Conservation (phyloP, 2,113 vertebrate genomes). For the Antigone vipio region DNA sequence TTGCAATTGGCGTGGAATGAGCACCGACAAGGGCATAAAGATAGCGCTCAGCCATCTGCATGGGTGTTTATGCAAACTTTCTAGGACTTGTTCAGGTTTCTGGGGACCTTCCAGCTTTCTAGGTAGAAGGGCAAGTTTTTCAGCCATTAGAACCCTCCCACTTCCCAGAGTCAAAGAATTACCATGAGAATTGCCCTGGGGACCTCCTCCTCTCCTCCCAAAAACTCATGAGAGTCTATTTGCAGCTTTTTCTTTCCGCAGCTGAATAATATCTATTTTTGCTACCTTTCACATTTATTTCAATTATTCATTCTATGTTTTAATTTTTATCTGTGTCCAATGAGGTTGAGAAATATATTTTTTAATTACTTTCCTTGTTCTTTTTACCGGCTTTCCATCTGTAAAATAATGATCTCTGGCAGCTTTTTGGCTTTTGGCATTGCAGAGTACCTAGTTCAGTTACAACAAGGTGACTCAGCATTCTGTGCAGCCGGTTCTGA, state of each 20-base stretch:
- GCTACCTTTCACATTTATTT: background rate
- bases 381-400: background rate
- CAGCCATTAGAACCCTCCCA: background rate
- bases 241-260: conserved; percentile 22
- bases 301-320: background rate
- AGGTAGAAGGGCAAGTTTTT: conserved; percentile 56
- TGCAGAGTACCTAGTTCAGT: background rate
- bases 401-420: background rate
- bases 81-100: background rate
- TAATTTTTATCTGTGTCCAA: background rate
- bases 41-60: background rate
- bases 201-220: background rate
- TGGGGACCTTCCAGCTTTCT: conserved; percentile 37
- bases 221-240: background rate
- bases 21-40: background rate
- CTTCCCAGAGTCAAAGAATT: conserved; percentile 12
- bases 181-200: background rate
- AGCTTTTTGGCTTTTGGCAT: conserved; percentile 32
- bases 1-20: background rate
- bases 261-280: background rate
- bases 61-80: background rate
- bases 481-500: conserved; percentile 30
- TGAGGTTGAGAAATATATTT: background rate
- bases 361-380: conserved; percentile 11
- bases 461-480: conserved; percentile 26